These are phyloP conservation scores for Vanacampus margaritifer DNA, from an alignment of 2,113 vertebrate species.

Conservation along the genomic window DNA sequence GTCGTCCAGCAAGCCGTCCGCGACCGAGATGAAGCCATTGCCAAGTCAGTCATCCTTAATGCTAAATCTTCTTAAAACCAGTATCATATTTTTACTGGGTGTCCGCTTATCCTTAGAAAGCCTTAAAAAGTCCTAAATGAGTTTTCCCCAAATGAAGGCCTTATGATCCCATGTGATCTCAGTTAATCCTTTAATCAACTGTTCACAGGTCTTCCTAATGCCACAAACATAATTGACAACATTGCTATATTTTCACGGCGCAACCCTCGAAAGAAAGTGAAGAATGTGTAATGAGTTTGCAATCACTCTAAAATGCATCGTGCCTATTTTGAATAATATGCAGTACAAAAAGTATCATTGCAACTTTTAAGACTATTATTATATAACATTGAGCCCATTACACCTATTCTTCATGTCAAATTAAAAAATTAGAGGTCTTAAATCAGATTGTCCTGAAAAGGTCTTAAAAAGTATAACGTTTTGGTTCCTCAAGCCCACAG, in stretches of 20 bases:
- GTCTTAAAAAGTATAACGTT: no score
- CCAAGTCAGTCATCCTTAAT: conserved; percentile 67
- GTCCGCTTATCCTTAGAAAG: no score
- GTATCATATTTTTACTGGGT: background rate
- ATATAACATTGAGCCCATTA: background rate
- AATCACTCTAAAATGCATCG: background rate
- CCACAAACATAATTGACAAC: background rate
- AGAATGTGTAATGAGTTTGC: background rate
- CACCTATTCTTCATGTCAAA: background rate
- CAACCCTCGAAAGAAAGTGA: background rate
- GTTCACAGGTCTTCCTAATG: background rate
- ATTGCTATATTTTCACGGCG: background rate
- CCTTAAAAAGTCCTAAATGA: background rate
- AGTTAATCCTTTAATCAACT: background rate
- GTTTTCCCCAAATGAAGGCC: background rate
- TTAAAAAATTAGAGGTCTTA: background rate
- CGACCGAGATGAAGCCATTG: conserved; percentile 81
- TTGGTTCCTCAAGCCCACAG: no score
- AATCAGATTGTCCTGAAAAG: no score
- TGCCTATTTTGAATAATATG: background rate
- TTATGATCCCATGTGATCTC: background rate
- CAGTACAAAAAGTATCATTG: background rate
- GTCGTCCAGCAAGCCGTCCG: conserved; percentile 71
- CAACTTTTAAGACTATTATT: background rate
- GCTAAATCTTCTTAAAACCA: background rate